Base-by-base conservation (phyloP, 2,888 invertebrate species). In the Pachymerium ferrugineum region DNA sequence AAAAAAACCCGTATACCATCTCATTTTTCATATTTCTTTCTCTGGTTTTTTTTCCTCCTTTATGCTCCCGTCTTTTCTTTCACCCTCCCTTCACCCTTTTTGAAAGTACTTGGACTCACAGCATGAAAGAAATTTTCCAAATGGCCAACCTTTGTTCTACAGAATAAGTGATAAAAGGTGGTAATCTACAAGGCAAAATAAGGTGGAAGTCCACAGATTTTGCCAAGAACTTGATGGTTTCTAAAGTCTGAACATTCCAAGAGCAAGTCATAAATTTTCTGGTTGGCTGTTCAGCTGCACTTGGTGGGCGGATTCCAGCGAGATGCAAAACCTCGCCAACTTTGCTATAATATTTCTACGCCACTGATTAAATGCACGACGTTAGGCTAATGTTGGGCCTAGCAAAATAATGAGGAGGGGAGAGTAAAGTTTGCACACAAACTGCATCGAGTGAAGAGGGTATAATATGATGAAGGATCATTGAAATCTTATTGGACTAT, bases 301-400 rank as follows among this genome's bases (percentile, higher is more conserved):
- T 47, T 47, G 47, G 47, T 47, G 47, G 47, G 47, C 47, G 47
- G 47, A 47, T 47, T 47, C 47, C 47, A 47, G 47, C 47, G 47
- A 47, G 47, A 47, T 47, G 47, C 47, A 47, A 47, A 47, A 47
- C 47, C 47, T 47, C 47, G 4, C 22, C 47, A 22, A 47, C 47
- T 47, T 47, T 16, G 47, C 47, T 47, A 47, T 47, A 47, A 47
- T 47, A 47, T 47, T 47, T 47, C 47, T 47, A 47, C 47, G 16
- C 47, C 2, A 47, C 47, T 47, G 47, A 47, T 47, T 47, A 47
- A 47, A 47, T 47, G 47, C 47, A 47, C 47, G 47, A 47, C 16
- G 47, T 47, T 47, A 47, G 47, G 47, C 16, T 47, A 47, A 47
- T 47, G n/a, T n/a, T n/a, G n/a, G n/a, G n/a, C n/a, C n/a, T n/a